Conservation (phyloP, 2,797 vertebrate genomes). For the Macroramphosus scolopax region DNA sequence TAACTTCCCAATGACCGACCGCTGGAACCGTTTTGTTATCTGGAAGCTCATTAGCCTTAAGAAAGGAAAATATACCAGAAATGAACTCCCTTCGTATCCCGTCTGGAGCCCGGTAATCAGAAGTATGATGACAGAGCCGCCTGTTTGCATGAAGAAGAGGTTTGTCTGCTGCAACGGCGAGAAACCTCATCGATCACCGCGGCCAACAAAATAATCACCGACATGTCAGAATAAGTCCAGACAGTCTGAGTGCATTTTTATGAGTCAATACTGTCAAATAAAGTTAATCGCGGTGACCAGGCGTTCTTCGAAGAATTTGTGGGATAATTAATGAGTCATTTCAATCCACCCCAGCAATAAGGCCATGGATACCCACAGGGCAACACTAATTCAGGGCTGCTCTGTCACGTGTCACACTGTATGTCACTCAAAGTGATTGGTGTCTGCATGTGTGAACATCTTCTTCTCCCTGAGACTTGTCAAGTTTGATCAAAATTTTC, state of each 20-base stretch:
- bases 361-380: slow-evolving; percentile 61
- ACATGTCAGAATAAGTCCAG: not conserved
- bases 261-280: slow-evolving; percentile 7
- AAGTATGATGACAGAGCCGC: slow-evolving; percentile 19
- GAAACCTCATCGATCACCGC: slow-evolving; percentile 15
- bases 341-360: slow-evolving; percentile 57
- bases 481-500: slow-evolving; percentile 53
- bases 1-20: slow-evolving; percentile 53
- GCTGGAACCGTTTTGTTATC: slow-evolving; percentile 49
- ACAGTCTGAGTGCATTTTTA: slow-evolving; percentile 1
- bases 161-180: slow-evolving; percentile 4
- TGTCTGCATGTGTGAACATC: slow-evolving; percentile 26
- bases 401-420: slow-evolving; percentile 56
- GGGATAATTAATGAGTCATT: slow-evolving; percentile 63
- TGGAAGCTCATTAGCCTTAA: slow-evolving; percentile 62
- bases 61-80: slow-evolving; percentile 56
- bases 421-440: slow-evolving; percentile 64
- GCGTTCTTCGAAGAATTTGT: slow-evolving; percentile 40
- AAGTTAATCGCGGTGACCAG: slow-evolving; percentile 23
- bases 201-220: slow-evolving; percentile 6
- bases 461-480: slow-evolving; percentile 31
- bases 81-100: slow-evolving; percentile 52
- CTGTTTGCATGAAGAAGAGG: slow-evolving; percentile 13
- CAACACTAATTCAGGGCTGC: slow-evolving; percentile 53
- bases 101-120: slow-evolving; percentile 34